Evolutionary conservation across 2,888 invertebrate genomes (phyloP), one percentile per base, ranked within the genome.

Genomic region (Oscheius sp.): DNA sequence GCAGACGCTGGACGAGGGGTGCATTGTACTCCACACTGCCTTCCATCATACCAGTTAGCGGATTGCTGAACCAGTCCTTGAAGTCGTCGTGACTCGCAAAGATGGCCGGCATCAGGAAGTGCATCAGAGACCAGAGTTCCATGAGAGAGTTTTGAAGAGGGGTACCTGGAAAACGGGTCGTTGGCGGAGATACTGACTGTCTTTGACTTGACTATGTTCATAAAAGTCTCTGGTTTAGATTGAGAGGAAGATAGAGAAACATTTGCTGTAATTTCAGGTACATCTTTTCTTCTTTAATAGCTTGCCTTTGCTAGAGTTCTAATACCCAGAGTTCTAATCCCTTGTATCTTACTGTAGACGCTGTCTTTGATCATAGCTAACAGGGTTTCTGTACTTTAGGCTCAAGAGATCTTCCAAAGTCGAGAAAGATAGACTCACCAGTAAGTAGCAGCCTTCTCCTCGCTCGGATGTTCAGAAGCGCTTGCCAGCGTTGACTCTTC

Each of bases 401-500:
- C 21, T 21, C 21, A 21, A 21, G 21, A 21, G 21, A 21, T 21
- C 21, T 21, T 21, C 21, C 21, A 21, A 21, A 21, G 21, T 21
- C 21, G 21, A 21, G 21, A 21, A 21, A 21, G 21, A 21, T 21
- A 21, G 21, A 42, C 42, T 42, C 7, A 78, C 78, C 96, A 75
- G 96, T 97, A 85, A 97, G 91, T 78, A 97, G 91, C 79, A 97
- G 92, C 73, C 97, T 93, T 88, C 95, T 93, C 90, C 95, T 94
- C 0, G 95, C 95, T 89, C 95, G 94, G 90, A 97, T 96, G 90
- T 96, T 97, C 74, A 99, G 91, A 82, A 99, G 91, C 89, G 96
- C 92, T 91, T 98, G 98, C 99, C 99, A 99, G 79, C 99, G 92
- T 90, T 98, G 98, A 33, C 96, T 96, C 90, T 98, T 98, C 90